phyloP scores from a whole-genome alignment of 2,113 vertebrate species.

The Nycticryphes semicollaris region DNA sequence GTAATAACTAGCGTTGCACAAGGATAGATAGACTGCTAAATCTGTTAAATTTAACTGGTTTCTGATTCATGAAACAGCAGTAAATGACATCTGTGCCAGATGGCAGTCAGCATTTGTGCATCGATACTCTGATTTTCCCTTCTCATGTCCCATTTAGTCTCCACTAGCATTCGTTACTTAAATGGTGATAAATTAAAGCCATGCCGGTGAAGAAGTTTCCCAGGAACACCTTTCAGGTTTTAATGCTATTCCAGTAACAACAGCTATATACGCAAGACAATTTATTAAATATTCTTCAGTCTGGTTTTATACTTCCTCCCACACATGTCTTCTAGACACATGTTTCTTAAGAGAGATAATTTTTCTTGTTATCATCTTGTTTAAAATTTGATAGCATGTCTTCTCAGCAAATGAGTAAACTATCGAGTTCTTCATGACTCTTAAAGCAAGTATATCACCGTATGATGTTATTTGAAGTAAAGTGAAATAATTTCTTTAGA shows the following conservation, averaged over 20 bases:
- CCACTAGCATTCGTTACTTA: conserved; percentile 4
- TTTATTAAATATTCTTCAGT: not conserved
- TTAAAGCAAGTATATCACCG: not conserved
- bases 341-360: not conserved
- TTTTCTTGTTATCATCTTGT: not conserved
- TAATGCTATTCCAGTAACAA: not conserved
- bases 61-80: conserved; percentile 60
- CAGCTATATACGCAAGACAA: not conserved
- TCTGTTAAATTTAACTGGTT: conserved; percentile 56
- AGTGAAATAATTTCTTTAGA: not conserved
- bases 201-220: not conserved
- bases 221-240: not conserved
- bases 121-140: not conserved
- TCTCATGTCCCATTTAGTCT: not conserved
- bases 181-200: not conserved
- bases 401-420: not conserved
- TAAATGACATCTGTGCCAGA: conserved; percentile 69
- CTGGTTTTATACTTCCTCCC: not conserved
- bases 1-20: not conserved
- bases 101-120: conserved; percentile 45
- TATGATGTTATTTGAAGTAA: not conserved
- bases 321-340: not conserved
- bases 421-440: not conserved
- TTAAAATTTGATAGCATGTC: not conserved
- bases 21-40: conserved; percentile 15